Conservation (phyloP, 2,888 invertebrate genomes). For the Andrena bucephala region DNA sequence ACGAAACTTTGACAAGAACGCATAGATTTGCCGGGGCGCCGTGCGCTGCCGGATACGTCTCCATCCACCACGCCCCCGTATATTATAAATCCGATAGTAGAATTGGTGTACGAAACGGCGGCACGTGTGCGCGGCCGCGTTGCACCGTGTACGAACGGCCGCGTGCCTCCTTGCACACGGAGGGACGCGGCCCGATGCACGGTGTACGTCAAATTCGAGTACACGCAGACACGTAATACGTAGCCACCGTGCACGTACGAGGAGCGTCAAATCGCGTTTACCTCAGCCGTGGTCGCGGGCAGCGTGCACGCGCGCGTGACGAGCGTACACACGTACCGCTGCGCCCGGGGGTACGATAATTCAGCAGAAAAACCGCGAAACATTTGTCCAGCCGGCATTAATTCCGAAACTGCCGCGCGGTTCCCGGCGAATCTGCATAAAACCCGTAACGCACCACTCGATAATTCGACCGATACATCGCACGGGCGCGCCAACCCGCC, state of each 20-base stretch:
- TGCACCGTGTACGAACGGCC: conserved; percentile 23
- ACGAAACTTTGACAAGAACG: conserved; percentile 38
- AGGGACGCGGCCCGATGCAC: no score
- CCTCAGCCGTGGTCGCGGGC: neutral
- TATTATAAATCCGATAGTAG: conserved; percentile 42
- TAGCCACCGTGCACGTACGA: neutral
- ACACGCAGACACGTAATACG: neutral
- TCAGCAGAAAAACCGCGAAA: conserved; percentile 76
- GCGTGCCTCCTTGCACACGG: conserved; percentile 2
- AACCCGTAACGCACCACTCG: conserved; percentile 73
- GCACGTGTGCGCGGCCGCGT: conserved; percentile 23
- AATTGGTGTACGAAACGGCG: conserved; percentile 22
- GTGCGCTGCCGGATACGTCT: conserved; percentile 11
- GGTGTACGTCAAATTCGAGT: neutral
- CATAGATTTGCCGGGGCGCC: conserved; percentile 21
- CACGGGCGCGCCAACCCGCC: conserved; percentile 1
- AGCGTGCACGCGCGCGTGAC: conserved; percentile 18
- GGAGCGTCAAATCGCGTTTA: conserved; percentile 7
- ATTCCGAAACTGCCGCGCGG: conserved; percentile 67
- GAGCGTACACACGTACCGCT: conserved; percentile 56
- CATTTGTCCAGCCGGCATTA: conserved; percentile 75
- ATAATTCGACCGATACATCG: conserved; percentile 74
- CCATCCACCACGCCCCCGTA: conserved; percentile 4
- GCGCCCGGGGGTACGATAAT: conserved; percentile 72
- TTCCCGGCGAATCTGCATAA: conserved; percentile 75